phyloP scores from a whole-genome alignment of 2,888 invertebrate species.

The Xestoiulus laeticollis region DNA sequence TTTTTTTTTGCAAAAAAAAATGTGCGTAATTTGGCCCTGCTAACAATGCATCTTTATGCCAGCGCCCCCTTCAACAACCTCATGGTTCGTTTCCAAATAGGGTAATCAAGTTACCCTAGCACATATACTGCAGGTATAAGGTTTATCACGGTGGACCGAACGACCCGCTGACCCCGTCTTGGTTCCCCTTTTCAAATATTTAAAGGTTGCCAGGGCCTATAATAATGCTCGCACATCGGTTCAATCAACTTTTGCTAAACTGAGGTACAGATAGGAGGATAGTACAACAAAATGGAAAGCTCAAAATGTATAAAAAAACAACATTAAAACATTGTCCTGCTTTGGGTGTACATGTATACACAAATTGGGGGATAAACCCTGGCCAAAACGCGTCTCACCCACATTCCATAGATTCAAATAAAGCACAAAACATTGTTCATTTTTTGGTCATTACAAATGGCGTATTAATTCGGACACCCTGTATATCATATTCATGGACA shows the following conservation, averaged over 20 bases:
- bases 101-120: conserved; percentile 10
- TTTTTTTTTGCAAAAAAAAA: neutral
- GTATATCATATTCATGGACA: too few species aligned
- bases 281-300: neutral
- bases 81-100: neutral
- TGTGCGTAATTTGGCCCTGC: neutral
- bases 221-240: neutral
- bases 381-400: too few species aligned
- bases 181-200: neutral
- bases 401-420: too few species aligned
- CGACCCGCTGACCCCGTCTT: neutral
- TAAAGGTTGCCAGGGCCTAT: neutral
- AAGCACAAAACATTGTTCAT: too few species aligned
- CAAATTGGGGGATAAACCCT: too few species aligned
- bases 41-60: neutral
- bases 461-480: too few species aligned
- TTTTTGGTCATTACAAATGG: too few species aligned
- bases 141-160: neutral
- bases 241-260: conserved; percentile 2
- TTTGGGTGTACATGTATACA: neutral
- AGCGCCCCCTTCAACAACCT: neutral
- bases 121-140: neutral
- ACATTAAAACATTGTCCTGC: neutral
- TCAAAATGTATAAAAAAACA: neutral
- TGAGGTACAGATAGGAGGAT: neutral